A percentile compares a stretch with the other conserved stretches of the same genome.
Evolutionary conservation across 2,797 vertebrate genomes (phyloP).

Genomic region (Dicrostonyx torquatus): DNA sequence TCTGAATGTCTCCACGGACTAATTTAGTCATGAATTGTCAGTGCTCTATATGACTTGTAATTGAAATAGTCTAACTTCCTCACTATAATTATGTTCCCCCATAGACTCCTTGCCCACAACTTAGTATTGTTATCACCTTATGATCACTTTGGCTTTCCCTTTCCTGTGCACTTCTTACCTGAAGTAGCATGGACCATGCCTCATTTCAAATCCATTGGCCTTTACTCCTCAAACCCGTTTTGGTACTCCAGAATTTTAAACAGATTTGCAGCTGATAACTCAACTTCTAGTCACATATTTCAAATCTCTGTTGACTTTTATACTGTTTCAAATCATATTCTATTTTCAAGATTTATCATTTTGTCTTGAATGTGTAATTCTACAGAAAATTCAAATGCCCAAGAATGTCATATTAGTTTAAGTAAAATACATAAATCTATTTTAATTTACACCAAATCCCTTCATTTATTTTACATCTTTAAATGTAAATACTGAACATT

Average conservation of each 20-base stretch:
- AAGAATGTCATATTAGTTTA: neutral
- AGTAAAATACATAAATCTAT: neutral
- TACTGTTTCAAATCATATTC: neutral
- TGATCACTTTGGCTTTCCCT: neutral
- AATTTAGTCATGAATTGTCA: neutral
- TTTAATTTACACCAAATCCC: neutral
- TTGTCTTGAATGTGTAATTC: neutral
- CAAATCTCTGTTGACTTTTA: neutral
- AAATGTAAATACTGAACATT: neutral
- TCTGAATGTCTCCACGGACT: neutral
- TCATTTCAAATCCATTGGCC: neutral
- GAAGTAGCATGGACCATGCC: neutral
- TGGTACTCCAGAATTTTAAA: neutral
- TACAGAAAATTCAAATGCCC: neutral
- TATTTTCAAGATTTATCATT: neutral
- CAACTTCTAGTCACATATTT: neutral
- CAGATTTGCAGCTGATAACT: neutral
- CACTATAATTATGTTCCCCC: neutral
- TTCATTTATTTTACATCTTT: neutral
- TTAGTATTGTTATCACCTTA: neutral
- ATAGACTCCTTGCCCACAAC: neutral
- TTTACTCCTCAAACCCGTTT: neutral
- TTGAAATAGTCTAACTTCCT: neutral
- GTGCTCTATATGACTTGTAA: neutral
- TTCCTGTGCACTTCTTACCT: neutral